phyloP scores from a whole-genome alignment of 1,140 invertebrate species.

The Chymomyza costata region DNA sequence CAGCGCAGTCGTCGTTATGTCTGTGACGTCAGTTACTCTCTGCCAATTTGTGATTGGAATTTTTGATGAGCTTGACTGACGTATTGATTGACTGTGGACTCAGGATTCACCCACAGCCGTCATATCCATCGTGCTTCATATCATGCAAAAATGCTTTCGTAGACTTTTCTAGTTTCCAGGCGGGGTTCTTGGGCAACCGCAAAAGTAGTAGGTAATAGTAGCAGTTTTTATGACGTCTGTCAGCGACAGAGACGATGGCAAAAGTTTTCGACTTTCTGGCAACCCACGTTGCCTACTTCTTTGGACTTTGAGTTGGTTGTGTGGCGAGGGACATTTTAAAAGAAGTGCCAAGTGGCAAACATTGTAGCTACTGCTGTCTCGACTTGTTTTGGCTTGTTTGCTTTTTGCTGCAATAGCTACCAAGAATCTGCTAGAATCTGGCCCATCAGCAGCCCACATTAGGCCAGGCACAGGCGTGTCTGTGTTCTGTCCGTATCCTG shows the following conservation, averaged over 20 bases:
- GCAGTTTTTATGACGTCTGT: constrained; percentile 49
- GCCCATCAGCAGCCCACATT: too few species aligned
- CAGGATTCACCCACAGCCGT: constrained; percentile 13
- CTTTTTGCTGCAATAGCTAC: constrained; percentile 9
- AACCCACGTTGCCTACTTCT: constrained; percentile 19
- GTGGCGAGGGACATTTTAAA: too few species aligned
- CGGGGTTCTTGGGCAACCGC: too few species aligned
- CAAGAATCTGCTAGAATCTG: too few species aligned
- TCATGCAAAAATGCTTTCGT: constrained; percentile 31
- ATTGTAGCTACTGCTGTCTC: constrained; percentile 10
- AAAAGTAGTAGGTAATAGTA: too few species aligned
- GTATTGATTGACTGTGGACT: constrained; percentile 62
- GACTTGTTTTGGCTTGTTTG: constrained; percentile 13
- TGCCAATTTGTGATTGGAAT: constrained; percentile 73
- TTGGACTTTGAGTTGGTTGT: constrained; percentile 5
- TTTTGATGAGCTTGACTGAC: constrained; percentile 70
- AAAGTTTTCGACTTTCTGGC: constrained; percentile 23
- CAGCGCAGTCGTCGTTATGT: neutral
- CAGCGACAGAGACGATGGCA: constrained; percentile 38
- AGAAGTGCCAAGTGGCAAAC: constrained; percentile 39
- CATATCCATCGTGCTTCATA: constrained; percentile 31
- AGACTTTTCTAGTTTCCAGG: constrained; percentile 9
- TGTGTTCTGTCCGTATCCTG: neutral
- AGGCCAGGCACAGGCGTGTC: too few species aligned
- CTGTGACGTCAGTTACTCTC: constrained; percentile 33